These are phyloP conservation scores for Drosophila dives DNA, from an alignment of 2,888 invertebrate genomes.

Conservation along the genomic window DNA sequence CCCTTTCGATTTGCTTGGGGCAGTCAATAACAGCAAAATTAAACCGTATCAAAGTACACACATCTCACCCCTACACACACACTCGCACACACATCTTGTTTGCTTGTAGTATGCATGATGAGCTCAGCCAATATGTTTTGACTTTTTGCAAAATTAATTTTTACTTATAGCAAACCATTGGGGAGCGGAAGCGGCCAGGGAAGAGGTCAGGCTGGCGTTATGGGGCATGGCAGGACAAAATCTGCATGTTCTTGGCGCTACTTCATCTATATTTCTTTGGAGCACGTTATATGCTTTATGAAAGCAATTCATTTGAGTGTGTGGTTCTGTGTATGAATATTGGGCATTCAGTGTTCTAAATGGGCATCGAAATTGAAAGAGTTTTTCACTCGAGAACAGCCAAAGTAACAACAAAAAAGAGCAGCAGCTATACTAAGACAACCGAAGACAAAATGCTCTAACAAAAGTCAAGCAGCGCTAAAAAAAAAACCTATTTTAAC, in stretches of 20 bases:
- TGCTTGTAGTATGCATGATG: slow-evolving; percentile 47
- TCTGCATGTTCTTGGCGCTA: slow-evolving; percentile 36
- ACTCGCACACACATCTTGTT: slow-evolving; percentile 23
- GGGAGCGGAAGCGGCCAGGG: background rate
- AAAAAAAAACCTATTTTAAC: too few relatives aligned
- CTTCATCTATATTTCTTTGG: background rate
- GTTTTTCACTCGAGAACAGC: slow-evolving; percentile 13
- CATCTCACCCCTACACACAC: slow-evolving; percentile 26
- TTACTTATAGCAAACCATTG: slow-evolving; percentile 39
- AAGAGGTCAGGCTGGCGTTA: background rate
- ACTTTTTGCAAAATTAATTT: slow-evolving; percentile 69
- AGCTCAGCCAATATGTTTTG: slow-evolving; percentile 66
- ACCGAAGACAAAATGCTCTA: background rate
- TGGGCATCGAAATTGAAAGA: slow-evolving; percentile 34
- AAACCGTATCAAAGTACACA: slow-evolving; percentile 76
- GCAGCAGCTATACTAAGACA: background rate
- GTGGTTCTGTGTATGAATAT: background rate
- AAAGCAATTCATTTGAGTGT: slow-evolving; percentile 40
- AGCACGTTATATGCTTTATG: slow-evolving; percentile 5
- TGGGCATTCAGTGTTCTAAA: slow-evolving; percentile 11
- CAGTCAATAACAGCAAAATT: slow-evolving; percentile 78
- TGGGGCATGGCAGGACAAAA: slow-evolving; percentile 18
- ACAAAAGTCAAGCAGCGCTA: background rate
- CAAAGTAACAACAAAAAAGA: background rate
- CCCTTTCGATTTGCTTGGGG: slow-evolving; percentile 65